Conservation (phyloP, 1,140 invertebrate genomes). For the Drepana arcuata region DNA sequence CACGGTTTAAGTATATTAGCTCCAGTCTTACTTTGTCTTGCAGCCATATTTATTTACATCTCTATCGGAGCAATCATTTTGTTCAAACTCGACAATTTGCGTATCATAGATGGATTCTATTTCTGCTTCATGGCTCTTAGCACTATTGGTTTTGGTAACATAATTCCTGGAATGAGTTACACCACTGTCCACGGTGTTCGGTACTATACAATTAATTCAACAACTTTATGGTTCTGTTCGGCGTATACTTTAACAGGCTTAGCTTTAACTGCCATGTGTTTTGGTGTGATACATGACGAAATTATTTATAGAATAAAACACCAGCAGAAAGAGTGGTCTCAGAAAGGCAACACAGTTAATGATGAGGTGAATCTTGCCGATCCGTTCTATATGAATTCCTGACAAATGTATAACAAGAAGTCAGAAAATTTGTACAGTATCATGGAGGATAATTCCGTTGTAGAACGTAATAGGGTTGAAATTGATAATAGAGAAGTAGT, state of each 20-base stretch:
- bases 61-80: constrained; percentile 89
- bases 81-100: constrained; percentile 87
- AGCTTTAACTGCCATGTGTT: constrained; percentile 97
- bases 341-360: constrained; percentile 66
- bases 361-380: constrained; percentile 66
- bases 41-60: constrained; percentile 89
- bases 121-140: constrained; percentile 96
- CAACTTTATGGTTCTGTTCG: constrained; percentile 91
- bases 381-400: constrained; percentile 70
- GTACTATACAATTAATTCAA: constrained; percentile 61
- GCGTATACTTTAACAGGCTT: constrained; percentile 96
- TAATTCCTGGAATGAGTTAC: constrained; percentile 83
- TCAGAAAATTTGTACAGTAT: constrained; percentile 71
- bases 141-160: constrained; percentile 93
- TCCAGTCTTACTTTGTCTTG: constrained; percentile 84
- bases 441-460: constrained; percentile 63
- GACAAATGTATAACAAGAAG: constrained; percentile 71
- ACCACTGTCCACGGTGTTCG: constrained; percentile 71
- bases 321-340: constrained; percentile 68
- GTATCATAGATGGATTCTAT: constrained; percentile 90
- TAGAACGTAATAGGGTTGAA: constrained; percentile 60
- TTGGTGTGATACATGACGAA: constrained; percentile 97
- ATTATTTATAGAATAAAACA: constrained; percentile 85
- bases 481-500: constrained; percentile 64
- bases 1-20: constrained; percentile 84